Percentiles rank a stretch among this genome's conserved stretches.
These are phyloP conservation scores for Lindbergichthys nudifrons DNA, from an alignment of 2,797 vertebrate genomes.

Conservation along the genomic window DNA sequence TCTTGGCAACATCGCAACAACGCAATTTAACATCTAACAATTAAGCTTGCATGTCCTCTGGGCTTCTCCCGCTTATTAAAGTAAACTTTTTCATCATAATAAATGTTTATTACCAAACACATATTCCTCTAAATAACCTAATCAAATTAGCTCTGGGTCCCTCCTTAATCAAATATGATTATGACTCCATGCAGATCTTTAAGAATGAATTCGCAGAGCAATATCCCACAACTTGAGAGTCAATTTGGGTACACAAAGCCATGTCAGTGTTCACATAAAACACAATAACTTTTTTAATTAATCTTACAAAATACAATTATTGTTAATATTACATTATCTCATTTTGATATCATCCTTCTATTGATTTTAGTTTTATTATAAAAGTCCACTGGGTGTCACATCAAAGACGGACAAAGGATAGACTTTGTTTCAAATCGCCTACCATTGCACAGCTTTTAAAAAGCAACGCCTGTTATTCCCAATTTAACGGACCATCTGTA, in stretches of 20 bases:
- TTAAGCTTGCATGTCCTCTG: constrained; percentile 84
- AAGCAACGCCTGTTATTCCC: constrained; percentile 52
- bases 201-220: constrained; percentile 75
- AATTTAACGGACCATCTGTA: constrained; percentile 78
- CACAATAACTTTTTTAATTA: constrained; percentile 59
- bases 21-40: constrained; percentile 87
- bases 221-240: constrained; percentile 69
- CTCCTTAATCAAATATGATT: constrained; percentile 81
- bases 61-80: constrained; percentile 85
- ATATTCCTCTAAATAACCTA: constrained; percentile 82
- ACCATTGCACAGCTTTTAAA: constrained; percentile 55
- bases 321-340: constrained; percentile 38
- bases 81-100: constrained; percentile 86
- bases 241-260: constrained; percentile 67
- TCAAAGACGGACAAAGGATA: constrained; percentile 45
- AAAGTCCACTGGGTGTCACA: constrained; percentile 64
- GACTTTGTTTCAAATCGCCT: constrained; percentile 42
- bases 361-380: constrained; percentile 24
- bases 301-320: constrained; percentile 48
- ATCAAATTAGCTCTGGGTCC: constrained; percentile 84
- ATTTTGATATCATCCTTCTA: constrained; percentile 8
- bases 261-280: constrained; percentile 47
- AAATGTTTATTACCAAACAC: constrained; percentile 83
- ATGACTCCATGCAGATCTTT: constrained; percentile 77
- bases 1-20: constrained; percentile 84